phyloP scores from a whole-genome alignment of 2,113 vertebrate species.

The Mirza zaza region DNA sequence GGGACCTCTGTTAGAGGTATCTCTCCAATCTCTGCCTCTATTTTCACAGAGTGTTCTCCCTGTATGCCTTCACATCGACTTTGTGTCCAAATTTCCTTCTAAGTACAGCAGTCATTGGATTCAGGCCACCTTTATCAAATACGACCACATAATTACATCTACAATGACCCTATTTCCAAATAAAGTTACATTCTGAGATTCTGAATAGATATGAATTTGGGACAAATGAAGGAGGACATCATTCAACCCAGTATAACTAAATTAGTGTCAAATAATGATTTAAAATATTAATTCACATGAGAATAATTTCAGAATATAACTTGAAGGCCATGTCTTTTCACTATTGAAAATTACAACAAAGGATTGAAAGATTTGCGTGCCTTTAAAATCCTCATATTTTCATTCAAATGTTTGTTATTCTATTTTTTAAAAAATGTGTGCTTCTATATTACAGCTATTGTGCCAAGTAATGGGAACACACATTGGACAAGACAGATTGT shows the following conservation, averaged over 20 bases:
- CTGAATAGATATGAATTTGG: background rate
- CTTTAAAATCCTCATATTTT: background rate
- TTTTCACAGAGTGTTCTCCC: background rate
- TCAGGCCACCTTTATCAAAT: background rate
- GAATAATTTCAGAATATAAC: slow-evolving; percentile 5
- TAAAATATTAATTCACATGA: slow-evolving; percentile 1
- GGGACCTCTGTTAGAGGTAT: no score
- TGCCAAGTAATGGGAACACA: background rate
- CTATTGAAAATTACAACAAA: background rate
- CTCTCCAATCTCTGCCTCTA: background rate
- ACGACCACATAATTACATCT: background rate
- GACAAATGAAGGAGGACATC: background rate
- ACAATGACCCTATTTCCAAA: background rate
- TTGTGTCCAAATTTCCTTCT: background rate
- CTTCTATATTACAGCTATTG: background rate
- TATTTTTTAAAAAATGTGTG: background rate
- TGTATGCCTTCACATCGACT: background rate
- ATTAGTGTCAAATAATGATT: slow-evolving; percentile 20
- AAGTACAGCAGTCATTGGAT: background rate
- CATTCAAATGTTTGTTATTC: background rate
- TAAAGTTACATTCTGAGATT: background rate
- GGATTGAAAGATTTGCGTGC: background rate
- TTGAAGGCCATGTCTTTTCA: background rate
- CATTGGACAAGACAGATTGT: background rate
- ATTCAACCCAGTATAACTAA: background rate